Base-by-base conservation (phyloP, 2,888 invertebrate species). In the Machimus atricapillus region DNA sequence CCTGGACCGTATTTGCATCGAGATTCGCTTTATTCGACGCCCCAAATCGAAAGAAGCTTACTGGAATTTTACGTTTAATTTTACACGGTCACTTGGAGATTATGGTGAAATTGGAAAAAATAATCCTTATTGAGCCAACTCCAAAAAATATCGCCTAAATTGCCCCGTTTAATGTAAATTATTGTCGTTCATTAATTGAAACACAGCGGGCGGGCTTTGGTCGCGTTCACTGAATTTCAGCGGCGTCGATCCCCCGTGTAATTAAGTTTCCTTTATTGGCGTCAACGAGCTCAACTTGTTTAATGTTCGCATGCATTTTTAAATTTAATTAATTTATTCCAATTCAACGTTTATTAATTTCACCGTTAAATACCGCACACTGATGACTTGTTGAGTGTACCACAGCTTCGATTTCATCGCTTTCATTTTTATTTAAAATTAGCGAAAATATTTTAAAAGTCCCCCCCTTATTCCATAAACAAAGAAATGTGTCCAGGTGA, bases 1-100 rank as follows among this genome's bases (percentile, higher is more conserved):
- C 87, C 87, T 82, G 82, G 40, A 87, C 23, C 82, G 87, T 52
- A 85, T 85, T 87, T 85, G 77, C 82, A 83, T 40, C 78, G 58
- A 78, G 77, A 76, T 85, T 81, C 76, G 76, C 76, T 76, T 76
- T 76, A 76, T 37, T 76, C 19, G 27, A 56, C 23, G 46, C 7
- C 43, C 23, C 12, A 19, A 2, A 2, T 1, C 46, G 5, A 52
- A 81, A 81, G 81, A 81, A 81, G 81, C 81, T 81, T 81, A 52
- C 56, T 56, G 52, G 31, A 81, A 81, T 52, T 81, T 81, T 81
- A 81, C 81, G 81, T 81, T 81, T 52, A 81, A 81, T 81, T 81
- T 46, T 81, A 52, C 81, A 81, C 34, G 40, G 81, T 27, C 56
- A 52, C 52, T 81, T 56, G 31, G 81, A 81, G 56, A 81, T 81